Conservation (phyloP, 53 echinoderm and acorn worm genomes). For the Henricia sp. region DNA sequence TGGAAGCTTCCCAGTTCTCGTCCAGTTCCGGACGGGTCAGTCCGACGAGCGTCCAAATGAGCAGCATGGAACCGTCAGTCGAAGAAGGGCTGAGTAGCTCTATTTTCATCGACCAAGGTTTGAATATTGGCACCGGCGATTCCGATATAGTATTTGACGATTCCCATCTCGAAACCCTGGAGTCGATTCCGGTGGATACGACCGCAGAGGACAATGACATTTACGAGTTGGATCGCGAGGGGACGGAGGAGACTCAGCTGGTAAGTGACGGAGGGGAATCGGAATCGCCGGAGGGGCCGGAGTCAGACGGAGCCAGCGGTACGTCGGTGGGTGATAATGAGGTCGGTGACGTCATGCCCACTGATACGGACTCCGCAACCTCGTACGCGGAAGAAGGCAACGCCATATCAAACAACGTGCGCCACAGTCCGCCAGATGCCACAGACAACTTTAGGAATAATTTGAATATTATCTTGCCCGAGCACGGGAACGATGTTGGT, state of each 20-base stretch:
- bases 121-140: neutral
- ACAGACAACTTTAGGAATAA: neutral
- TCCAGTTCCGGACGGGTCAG: conserved; percentile 6
- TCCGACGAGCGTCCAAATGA: conserved; percentile 21
- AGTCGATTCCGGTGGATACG: conserved; percentile 29
- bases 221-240: conserved; percentile 19
- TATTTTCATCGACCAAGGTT: neutral
- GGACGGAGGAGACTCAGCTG: neutral
- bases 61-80: conserved; percentile 27
- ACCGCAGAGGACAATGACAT: conserved; percentile 11
- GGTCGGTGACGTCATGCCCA: conserved; percentile 23
- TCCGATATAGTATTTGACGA: conserved; percentile 37
- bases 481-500: conserved; percentile 19
- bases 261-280: conserved; percentile 7
- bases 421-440: neutral
- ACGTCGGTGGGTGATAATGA: conserved; percentile 18
- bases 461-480: conserved; percentile 3
- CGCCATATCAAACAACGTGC: conserved; percentile 18
- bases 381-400: neutral
- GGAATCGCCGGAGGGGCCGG: neutral
- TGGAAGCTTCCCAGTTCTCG: conserved; percentile 41
- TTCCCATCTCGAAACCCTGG: neutral
- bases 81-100: conserved; percentile 37
- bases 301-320: neutral
- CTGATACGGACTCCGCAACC: neutral